Conservation (phyloP, 2,888 invertebrate species). For the Orchesellides sinensis region DNA sequence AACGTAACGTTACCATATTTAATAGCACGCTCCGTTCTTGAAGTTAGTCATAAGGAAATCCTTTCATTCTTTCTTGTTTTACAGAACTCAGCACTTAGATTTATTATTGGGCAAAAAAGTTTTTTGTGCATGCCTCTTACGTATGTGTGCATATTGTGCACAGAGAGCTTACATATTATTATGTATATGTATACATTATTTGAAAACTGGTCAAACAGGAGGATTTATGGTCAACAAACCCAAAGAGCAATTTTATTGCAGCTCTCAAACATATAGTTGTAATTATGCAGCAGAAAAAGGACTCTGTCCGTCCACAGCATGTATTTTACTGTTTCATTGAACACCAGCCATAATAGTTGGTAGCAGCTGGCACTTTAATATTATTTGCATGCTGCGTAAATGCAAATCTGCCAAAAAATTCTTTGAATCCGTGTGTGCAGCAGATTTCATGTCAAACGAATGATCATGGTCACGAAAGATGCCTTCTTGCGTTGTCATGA, state of each 20-base stretch:
- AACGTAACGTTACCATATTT: background rate
- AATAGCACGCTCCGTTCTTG: background rate
- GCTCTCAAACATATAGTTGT: background rate
- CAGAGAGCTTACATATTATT: too few relatives aligned
- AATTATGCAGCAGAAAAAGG: background rate
- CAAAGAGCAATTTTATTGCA: constrained; percentile 5
- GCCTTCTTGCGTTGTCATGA: too few relatives aligned
- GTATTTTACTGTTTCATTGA: background rate
- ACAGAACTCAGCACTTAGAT: background rate
- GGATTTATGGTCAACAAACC: constrained; percentile 58
- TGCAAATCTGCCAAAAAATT: too few relatives aligned
- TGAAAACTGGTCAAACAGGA: constrained; percentile 53
- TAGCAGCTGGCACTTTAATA: background rate
- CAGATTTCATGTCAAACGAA: too few relatives aligned
- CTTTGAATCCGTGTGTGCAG: too few relatives aligned
- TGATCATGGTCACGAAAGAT: too few relatives aligned
- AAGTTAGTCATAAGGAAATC: constrained; percentile 46
- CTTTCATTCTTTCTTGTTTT: constrained; percentile 29
- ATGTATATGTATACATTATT: too few relatives aligned
- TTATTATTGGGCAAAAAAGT: background rate
- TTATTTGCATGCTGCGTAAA: background rate
- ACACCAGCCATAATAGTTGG: background rate
- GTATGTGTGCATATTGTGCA: background rate
- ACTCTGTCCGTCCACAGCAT: constrained; percentile 8
- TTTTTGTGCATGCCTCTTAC: background rate